These are phyloP conservation scores for Azemiops feae DNA, from an alignment of 2,113 vertebrate species.

Conservation along the genomic window DNA sequence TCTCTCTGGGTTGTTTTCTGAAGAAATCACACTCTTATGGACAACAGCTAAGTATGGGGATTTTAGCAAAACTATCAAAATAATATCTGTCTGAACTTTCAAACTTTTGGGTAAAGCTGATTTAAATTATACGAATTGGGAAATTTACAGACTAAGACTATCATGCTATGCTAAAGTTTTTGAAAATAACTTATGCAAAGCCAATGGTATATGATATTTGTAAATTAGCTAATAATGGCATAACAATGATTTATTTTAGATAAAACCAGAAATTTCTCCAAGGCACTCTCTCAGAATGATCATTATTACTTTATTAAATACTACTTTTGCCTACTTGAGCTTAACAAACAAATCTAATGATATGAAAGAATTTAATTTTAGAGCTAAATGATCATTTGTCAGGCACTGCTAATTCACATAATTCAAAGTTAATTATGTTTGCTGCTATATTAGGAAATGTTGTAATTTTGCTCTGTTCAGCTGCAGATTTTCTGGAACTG, in stretches of 20 bases:
- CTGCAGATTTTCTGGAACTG: conserved; percentile 73
- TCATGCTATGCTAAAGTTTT: conserved; percentile 39
- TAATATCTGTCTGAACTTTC: background rate
- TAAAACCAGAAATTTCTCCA: conserved; percentile 67
- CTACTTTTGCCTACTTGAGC: conserved; percentile 76
- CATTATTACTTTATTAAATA: conserved; percentile 77
- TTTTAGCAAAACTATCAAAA: background rate
- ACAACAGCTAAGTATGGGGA: background rate
- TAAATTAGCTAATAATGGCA: conserved; percentile 66
- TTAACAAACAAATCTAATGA: conserved; percentile 83
- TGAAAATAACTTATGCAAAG: conserved; percentile 48
- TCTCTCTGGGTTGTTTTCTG: fast-evolving
- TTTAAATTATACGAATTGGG: conserved; percentile 26
- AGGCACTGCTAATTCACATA: conserved; percentile 80
- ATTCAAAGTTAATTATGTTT: conserved; percentile 85
- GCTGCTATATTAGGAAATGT: conserved; percentile 70
- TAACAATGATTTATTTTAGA: conserved; percentile 67
- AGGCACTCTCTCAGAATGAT: conserved; percentile 65
- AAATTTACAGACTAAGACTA: conserved; percentile 31
- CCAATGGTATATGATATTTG: conserved; percentile 40
- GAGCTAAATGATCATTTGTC: conserved; percentile 82
- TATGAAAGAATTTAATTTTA: conserved; percentile 83
- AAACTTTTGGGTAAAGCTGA: background rate
- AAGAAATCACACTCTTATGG: background rate
- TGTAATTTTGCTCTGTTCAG: conserved; percentile 75